Base-by-base conservation (phyloP, 2,888 invertebrate species). In the Nymphalis polychloros region DNA sequence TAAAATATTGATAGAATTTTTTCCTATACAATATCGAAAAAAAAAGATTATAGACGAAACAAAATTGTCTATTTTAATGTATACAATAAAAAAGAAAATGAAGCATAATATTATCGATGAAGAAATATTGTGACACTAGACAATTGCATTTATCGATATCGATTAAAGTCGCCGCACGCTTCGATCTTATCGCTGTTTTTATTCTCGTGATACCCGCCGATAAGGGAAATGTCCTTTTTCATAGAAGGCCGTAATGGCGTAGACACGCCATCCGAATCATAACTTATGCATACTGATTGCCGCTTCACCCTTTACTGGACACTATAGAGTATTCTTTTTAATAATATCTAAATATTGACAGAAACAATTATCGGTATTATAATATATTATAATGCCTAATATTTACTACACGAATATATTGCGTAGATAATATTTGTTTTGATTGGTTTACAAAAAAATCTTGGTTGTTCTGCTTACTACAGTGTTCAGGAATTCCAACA, bases 171-270 rank as follows among this genome's bases (percentile, higher is more conserved):
- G 63, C 79, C 73, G 78, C 79, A 71, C 77, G 77, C 81, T 75
- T 76, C 81, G 92, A 92, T 92, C 87, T 92, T 91, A 92, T 92
- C 92, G 78, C 75, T 72, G 86, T 89, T 92, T 91, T 92, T 92
- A 92, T 92, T 92, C 90, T 90, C 87, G 87, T 90, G 92, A 92
- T 92, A 91, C 86, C 89, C 88, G 82, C 76, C 87, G 92, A 92
- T 92, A 92, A 92, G 86, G 85, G 84, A 88, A 90, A 90, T 91
- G 91, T 92, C 90, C 91, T 91, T 92, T 92, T 92, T 88, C 92
- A 92, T 91, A 92, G 92, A 92, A 92, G 85, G 76, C 86, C 82
- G 85, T 92, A 92, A 92, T 92, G 91, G 90, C 81, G 79, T 80
- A 80, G 83, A 87, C 92, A 92, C 92, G 92, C 90, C 80, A 92